Conservation (phyloP, 2,797 vertebrate genomes). For the Agapornis canus region DNA sequence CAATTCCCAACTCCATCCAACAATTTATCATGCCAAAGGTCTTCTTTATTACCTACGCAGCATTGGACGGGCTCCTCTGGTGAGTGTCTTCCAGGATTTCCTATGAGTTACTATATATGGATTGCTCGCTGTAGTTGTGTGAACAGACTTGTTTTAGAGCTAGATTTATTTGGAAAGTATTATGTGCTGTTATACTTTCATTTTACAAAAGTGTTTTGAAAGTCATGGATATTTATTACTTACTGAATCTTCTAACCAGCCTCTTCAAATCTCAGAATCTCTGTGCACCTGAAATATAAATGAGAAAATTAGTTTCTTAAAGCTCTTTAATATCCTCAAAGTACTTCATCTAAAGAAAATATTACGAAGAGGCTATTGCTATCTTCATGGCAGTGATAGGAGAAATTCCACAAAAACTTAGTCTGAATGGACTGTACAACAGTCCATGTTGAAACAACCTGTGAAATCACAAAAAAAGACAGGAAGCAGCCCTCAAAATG, state of each 20-base stretch:
- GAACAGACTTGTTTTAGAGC: neutral
- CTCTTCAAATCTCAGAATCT: neutral
- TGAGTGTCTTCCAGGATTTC: slow-evolving; percentile 68
- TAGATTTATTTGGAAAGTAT: neutral
- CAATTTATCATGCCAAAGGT: slow-evolving; percentile 91
- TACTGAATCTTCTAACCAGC: neutral
- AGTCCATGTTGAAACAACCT: neutral
- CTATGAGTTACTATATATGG: neutral
- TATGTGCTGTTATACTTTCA: neutral
- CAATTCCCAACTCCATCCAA: slow-evolving; percentile 82
- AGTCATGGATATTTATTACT: neutral
- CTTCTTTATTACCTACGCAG: slow-evolving; percentile 87
- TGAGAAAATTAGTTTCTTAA: neutral
- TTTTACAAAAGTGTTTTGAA: neutral
- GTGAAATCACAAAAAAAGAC: neutral
- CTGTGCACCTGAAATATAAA: neutral
- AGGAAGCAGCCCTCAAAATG: neutral
- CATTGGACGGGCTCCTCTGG: slow-evolving; percentile 83
- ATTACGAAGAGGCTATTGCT: neutral
- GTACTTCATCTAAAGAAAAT: neutral
- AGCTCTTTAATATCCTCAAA: neutral
- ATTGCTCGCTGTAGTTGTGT: neutral
- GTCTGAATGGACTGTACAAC: neutral
- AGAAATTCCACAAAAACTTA: neutral
- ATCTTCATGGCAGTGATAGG: neutral